These are phyloP conservation scores for Anisognathus igniventris DNA, from an alignment of 2,797 vertebrate species.

Conservation along the genomic window DNA sequence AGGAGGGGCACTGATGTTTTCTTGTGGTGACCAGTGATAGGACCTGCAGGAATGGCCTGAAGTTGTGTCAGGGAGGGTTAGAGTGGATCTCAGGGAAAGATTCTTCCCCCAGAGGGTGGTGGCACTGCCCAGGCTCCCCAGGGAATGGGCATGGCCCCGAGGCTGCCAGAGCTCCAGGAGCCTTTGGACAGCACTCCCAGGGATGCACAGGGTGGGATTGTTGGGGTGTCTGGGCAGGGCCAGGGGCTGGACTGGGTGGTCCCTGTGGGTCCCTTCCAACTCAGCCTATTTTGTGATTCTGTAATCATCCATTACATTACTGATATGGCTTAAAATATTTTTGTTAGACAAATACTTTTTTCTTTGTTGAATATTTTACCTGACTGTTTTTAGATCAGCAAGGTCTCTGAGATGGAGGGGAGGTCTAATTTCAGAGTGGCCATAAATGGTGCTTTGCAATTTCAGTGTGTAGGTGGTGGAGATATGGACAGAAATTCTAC, in stretches of 20 bases:
- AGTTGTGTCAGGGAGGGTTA: background rate
- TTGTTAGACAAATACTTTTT: background rate
- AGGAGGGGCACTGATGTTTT: background rate
- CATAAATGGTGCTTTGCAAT: background rate
- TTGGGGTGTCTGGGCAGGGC: accelerated
- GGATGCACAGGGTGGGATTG: accelerated
- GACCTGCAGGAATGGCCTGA: background rate
- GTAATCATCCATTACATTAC: background rate
- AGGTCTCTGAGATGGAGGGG: background rate
- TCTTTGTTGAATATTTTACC: background rate
- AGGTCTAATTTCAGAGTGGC: background rate
- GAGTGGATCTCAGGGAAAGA: accelerated
- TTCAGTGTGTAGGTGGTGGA: background rate
- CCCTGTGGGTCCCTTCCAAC: background rate
- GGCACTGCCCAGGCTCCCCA: background rate
- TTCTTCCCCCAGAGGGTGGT: background rate
- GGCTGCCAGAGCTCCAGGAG: background rate
- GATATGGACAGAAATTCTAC: background rate
- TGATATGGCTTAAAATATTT: background rate
- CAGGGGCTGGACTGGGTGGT: accelerated
- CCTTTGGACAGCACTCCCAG: accelerated
- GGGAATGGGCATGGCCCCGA: accelerated
- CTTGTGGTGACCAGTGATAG: background rate
- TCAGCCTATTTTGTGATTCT: background rate
- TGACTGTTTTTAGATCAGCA: background rate